Percentiles rank a stretch among this genome's conserved stretches.
phyloP scores from a whole-genome alignment of 2,797 vertebrate species.

The Acomys russatus region DNA sequence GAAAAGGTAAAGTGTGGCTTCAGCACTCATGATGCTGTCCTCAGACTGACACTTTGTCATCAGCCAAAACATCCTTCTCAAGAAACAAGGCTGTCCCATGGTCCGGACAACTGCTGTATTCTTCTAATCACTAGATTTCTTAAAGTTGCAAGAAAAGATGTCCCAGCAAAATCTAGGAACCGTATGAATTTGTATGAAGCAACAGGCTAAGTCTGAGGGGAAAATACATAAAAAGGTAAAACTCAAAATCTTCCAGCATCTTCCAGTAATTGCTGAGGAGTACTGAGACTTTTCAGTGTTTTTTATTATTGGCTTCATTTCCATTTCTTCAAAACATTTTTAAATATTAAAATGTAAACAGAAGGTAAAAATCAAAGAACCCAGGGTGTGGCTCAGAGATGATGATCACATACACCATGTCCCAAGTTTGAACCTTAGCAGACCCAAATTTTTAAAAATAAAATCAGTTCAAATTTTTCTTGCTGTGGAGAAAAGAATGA shows the following conservation, averaged over 20 bases:
- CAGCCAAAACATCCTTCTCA: not conserved
- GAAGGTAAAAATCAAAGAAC: not conserved
- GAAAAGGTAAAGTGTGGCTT: not conserved
- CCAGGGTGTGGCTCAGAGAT: not conserved
- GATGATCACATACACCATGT: not conserved
- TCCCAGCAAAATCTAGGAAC: not conserved
- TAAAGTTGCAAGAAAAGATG: not conserved
- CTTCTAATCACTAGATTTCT: not conserved
- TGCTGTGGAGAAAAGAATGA: not conserved
- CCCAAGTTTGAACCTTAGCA: not conserved
- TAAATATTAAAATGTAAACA: slow-evolving; percentile 19
- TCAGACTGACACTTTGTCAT: not conserved
- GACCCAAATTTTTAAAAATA: not conserved
- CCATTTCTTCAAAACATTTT: not conserved
- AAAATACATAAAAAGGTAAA: not conserved
- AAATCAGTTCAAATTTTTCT: slow-evolving; percentile 36
- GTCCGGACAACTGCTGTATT: not conserved
- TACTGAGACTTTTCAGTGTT: not conserved
- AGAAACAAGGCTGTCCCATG: not conserved
- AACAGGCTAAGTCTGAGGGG: not conserved
- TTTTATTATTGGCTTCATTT: not conserved
- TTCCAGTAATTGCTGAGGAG: not conserved
- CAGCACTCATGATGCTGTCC: not conserved
- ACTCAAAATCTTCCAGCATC: not conserved
- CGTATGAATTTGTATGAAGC: slow-evolving; percentile 16